phyloP scores from a whole-genome alignment of 2,888 invertebrate species.

The Automeris io region DNA sequence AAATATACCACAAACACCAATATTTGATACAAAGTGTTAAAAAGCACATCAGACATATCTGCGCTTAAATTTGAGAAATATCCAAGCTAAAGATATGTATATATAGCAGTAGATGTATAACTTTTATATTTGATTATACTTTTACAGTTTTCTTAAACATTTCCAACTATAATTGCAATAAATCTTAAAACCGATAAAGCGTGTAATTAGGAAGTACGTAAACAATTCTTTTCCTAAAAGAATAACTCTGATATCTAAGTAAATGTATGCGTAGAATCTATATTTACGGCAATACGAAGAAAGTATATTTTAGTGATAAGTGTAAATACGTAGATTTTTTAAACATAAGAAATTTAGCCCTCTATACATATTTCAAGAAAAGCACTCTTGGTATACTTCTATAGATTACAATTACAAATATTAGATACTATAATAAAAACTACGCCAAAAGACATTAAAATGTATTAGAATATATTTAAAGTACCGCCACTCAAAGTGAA shows the following conservation, averaged over 20 bases:
- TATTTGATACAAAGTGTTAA: too few relatives aligned
- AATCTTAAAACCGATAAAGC: slow-evolving; percentile 41
- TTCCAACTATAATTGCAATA: slow-evolving; percentile 20
- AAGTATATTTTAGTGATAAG: slow-evolving; percentile 39
- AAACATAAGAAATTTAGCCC: slow-evolving; percentile 30
- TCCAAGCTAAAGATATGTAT: slow-evolving; percentile 4
- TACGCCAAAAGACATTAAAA: slow-evolving; percentile 32
- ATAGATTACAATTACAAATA: slow-evolving; percentile 26
- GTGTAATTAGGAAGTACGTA: slow-evolving; percentile 49
- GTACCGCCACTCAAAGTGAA: slow-evolving; percentile 9
- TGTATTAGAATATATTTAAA: slow-evolving; percentile 16
- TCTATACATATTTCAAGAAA: slow-evolving; percentile 52
- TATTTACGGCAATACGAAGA: slow-evolving; percentile 42
- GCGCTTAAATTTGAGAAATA: too few relatives aligned
- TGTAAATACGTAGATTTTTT: slow-evolving; percentile 29
- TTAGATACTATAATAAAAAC: slow-evolving; percentile 22
- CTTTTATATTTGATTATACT: too few relatives aligned
- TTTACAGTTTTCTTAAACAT: too few relatives aligned
- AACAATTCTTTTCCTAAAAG: slow-evolving; percentile 73
- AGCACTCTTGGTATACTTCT: slow-evolving; percentile 59
- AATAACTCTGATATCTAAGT: slow-evolving; percentile 57
- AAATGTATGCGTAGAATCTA: slow-evolving; percentile 37
- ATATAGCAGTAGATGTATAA: too few relatives aligned
- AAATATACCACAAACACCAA: too few relatives aligned
- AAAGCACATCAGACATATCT: too few relatives aligned